Percentiles rank a stretch among this genome's conserved stretches.
Evolutionary conservation across 2,888 invertebrate genomes (phyloP).

Genomic region (Lobophora halterata): DNA sequence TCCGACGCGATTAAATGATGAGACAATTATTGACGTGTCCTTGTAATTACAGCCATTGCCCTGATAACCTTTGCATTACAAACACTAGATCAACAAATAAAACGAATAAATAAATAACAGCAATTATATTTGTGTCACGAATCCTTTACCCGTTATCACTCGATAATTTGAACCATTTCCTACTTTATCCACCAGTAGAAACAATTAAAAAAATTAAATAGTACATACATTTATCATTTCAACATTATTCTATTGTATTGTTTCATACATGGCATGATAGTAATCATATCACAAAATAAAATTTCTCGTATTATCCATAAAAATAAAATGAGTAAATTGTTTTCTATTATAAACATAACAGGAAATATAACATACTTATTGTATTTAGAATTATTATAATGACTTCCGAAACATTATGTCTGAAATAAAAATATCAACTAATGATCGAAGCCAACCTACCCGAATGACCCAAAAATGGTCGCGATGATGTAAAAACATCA

Average conservation of each 20-base stretch:
- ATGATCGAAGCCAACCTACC: constrained; percentile 3
- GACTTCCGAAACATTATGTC: constrained; percentile 7
- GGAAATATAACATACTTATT: constrained; percentile 10
- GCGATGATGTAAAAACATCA: constrained; percentile 6
- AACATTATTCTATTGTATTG: constrained; percentile 4
- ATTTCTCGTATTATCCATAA: constrained; percentile 2
- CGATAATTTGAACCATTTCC: constrained; percentile 41
- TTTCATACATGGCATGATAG: constrained; percentile 8
- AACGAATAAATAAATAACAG: constrained; percentile 37
- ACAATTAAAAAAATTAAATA: too few species aligned
- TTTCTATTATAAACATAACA: constrained; percentile 15
- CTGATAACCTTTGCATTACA: constrained; percentile 4
- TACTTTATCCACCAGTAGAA: constrained; percentile 13
- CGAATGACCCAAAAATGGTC: constrained; percentile 2
- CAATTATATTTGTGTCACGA: constrained; percentile 54
- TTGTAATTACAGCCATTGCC: constrained; percentile 3
- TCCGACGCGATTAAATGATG: too few species aligned
- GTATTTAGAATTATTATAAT: constrained; percentile 11
- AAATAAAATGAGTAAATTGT: constrained; percentile 11
- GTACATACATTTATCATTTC: too few species aligned
- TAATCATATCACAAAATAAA: constrained; percentile 13
- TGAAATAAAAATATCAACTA: constrained; percentile 1
- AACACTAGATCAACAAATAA: constrained; percentile 15
- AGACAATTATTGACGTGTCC: too few species aligned
- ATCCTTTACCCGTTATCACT: constrained; percentile 56